A percentile compares a stretch with the other conserved stretches of the same genome.
These are phyloP conservation scores for Typhlichthys eigenmanni DNA, from an alignment of 2,797 vertebrate species.

Conservation along the genomic window DNA sequence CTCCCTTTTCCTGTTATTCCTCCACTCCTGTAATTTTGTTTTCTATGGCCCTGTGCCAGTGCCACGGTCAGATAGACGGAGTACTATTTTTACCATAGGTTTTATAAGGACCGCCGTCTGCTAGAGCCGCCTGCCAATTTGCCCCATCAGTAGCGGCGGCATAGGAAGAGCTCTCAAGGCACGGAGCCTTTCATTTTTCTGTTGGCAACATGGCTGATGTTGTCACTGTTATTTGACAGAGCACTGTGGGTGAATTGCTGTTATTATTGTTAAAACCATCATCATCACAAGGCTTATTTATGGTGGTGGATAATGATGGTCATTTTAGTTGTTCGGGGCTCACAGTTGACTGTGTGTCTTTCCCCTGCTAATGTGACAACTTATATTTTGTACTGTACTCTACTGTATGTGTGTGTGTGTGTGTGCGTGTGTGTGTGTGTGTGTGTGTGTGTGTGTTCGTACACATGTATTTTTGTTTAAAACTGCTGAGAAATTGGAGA, in stretches of 20 bases:
- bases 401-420: conserved; percentile 13
- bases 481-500: conserved; percentile 52
- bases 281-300: conserved; percentile 71
- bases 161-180: conserved; percentile 56
- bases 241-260: conserved; percentile 72
- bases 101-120: conserved; percentile 69
- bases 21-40: conserved; percentile 69
- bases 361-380: conserved; percentile 48
- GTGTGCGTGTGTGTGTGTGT: conserved; percentile 19
- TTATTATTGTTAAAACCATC: conserved; percentile 75
- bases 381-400: conserved; percentile 17
- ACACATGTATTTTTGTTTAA: conserved; percentile 23
- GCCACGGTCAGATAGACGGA: conserved; percentile 61
- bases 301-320: conserved; percentile 73
- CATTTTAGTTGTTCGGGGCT: conserved; percentile 63
- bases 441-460: conserved; percentile 16
- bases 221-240: conserved; percentile 73
- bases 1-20: conserved; percentile 80
- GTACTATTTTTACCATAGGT: conserved; percentile 68
- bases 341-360: conserved; percentile 56
- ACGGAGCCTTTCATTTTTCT: conserved; percentile 65
- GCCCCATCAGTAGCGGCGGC: conserved; percentile 65
- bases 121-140: conserved; percentile 63
- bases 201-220: conserved; percentile 65
- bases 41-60: conserved; percentile 64